Base-by-base conservation (phyloP, 1,140 invertebrate species). In the Triops cancriformis region DNA sequence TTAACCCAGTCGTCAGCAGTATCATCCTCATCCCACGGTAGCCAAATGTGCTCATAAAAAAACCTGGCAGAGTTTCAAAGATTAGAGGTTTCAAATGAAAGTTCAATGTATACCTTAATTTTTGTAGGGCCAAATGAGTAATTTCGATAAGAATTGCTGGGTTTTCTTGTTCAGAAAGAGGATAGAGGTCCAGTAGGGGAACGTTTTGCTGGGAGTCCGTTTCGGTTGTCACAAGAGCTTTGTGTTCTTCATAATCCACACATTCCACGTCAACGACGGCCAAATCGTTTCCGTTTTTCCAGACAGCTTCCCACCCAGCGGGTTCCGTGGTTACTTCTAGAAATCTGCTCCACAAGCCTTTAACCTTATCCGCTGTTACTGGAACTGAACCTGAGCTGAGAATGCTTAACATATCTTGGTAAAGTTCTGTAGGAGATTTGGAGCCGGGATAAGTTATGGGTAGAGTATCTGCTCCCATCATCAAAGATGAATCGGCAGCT, bases 241-340 rank as follows among this genome's bases (percentile, higher is more conserved):
- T 28, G n/a, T 42, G 72, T 1, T 73, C 41, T 27, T 45, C 27
- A 27, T 78, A 78, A 42, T 78, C 77, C 42, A 78, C 77, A 43
- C 42, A 42, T 12, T 26, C 28, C 14, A 78, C 77, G 41, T 78
- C 14, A 28, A 77, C 64, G 73, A 72, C 41, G 11, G 72, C 42
- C 31, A 37, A 37, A 31, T 26, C 37, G 12, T 42, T 45, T 42
- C 72, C 73, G 41, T 26, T n/a, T 31, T 73, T 78, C 77, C 77
- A 78, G 26, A 78, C 26, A 6, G 77, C 77, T 78, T 78, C 64
- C 77, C 77, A 78, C n/a, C 77, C 77, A 28, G 41, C 37, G 45
- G 77, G 77, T 43, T 78, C 77, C n/a, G 74, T 37, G 23, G 28
- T 73, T 42, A 73, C 28, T 43, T 78, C 77, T 26, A 73, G n/a